Evolutionary conservation across 2,797 vertebrate genomes (phyloP).

Genomic region (Lerista edwardsae): DNA sequence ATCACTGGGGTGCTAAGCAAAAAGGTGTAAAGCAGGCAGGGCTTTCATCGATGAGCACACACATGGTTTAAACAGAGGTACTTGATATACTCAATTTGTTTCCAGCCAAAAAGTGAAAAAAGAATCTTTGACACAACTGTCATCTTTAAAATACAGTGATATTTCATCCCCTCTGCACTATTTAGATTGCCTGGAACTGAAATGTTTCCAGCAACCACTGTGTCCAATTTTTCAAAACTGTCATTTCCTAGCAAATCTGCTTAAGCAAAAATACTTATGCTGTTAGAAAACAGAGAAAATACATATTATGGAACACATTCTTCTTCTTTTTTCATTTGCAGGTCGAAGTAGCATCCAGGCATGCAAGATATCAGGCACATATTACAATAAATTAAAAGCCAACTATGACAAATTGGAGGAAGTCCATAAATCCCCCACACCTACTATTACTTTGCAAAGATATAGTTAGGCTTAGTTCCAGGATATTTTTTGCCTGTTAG

Average conservation of each 20-base stretch:
- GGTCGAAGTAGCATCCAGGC: slow-evolving; percentile 57
- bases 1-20: slow-evolving; percentile 15
- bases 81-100: slow-evolving; percentile 73
- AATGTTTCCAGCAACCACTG: slow-evolving; percentile 82
- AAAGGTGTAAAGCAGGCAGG: background rate
- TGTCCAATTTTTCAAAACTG: slow-evolving; percentile 89
- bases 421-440: slow-evolving; percentile 45
- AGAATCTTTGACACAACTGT: slow-evolving; percentile 76
- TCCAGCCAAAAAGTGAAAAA: slow-evolving; percentile 70
- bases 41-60: slow-evolving; percentile 30
- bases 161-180: slow-evolving; percentile 76
- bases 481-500: background rate
- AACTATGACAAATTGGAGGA: slow-evolving; percentile 41
- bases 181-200: slow-evolving; percentile 75
- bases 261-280: slow-evolving; percentile 76
- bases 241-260: slow-evolving; percentile 80
- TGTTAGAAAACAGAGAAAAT: slow-evolving; percentile 75
- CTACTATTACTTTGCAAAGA: slow-evolving; percentile 55
- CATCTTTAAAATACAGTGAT: slow-evolving; percentile 75
- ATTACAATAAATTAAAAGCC: slow-evolving; percentile 65
- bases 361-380: slow-evolving; percentile 47
- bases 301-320: slow-evolving; percentile 59
- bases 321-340: slow-evolving; percentile 42
- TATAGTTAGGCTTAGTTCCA: slow-evolving; percentile 45
- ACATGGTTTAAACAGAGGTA: slow-evolving; percentile 60